Base-by-base conservation (phyloP, 2,888 invertebrate genomes). In the Aspidiotus destructor region DNA sequence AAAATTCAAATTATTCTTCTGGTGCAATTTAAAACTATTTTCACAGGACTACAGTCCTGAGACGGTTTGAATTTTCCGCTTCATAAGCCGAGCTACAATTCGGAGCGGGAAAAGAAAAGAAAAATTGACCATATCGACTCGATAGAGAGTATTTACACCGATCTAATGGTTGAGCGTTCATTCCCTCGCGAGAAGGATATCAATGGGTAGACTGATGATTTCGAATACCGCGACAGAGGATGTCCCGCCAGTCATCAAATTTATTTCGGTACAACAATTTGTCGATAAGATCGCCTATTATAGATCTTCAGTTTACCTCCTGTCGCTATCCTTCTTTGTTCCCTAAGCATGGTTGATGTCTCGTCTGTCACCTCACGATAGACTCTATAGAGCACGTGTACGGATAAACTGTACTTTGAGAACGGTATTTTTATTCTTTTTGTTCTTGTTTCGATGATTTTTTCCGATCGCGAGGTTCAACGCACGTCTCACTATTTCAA, bases 301-400 rank as follows among this genome's bases (percentile, higher is more conserved):
- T 65, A 17, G 41, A 55, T 55, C 41, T 65, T 41, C 17, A 15
- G 15, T 42, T 41, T 65, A 65, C 65, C 65, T 55, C 65, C 65
- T 65, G 65, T 65, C 44, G 65, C 65, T 65, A 55, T 65, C 57
- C 57, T 65, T 65, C 57, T 41, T 65, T 65, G 28, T 40, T 63
- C 54, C 53, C 54, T 63, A 44, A 57, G 65, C 58, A 65, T 65
- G 41, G 58, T 58, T 58, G 28, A 28, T 28, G 58, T 58, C 42
- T 63, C 57, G 58, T 57, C 65, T 44, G 57, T 10, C 53, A 52
- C 11, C 40, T 41, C 55, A 63, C 63, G 28, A 28, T 28, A 28
- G 28, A 28, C 28, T 28, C 28, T 48, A 48, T 48, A 11, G 11
- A 48, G n/a, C 48, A 48, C 48, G 48, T 48, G 48, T 48, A 6